These are phyloP conservation scores for Zaprionus ghesquierei DNA, from an alignment of 1,140 invertebrate species.

Conservation along the genomic window DNA sequence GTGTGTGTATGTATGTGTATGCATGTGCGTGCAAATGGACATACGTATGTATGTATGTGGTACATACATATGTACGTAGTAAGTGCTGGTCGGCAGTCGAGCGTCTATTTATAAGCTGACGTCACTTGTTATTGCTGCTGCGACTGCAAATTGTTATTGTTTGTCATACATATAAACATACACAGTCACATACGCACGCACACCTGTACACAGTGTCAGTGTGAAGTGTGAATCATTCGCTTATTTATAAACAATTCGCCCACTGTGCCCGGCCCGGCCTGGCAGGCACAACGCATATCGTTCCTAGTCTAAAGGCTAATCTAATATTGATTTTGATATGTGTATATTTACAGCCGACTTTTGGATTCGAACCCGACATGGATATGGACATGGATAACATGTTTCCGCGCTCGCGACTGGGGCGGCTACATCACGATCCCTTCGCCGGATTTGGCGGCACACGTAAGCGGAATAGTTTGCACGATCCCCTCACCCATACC, in stretches of 20 bases:
- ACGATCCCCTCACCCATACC: constrained; percentile 58
- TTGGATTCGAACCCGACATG: constrained; percentile 82
- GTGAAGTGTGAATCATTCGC: constrained; percentile 49
- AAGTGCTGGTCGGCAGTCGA: constrained; percentile 20
- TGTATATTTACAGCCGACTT: constrained; percentile 53
- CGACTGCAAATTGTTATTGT: constrained; percentile 45
- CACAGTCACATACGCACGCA: background rate
- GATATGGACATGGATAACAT: constrained; percentile 80
- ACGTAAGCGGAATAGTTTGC: constrained; percentile 84
- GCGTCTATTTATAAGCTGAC: constrained; percentile 52
- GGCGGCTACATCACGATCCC: constrained; percentile 83
- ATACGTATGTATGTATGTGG: background rate
- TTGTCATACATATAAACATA: constrained; percentile 26
- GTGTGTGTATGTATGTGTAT: background rate
- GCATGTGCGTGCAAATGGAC: background rate
- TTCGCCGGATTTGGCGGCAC: constrained; percentile 83
- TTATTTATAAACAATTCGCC: constrained; percentile 77
- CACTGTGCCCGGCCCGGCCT: constrained; percentile 14
- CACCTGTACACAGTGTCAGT: constrained; percentile 3
- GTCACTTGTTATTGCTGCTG: constrained; percentile 53
- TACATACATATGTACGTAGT: background rate
- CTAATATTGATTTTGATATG: constrained; percentile 5
- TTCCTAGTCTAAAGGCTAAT: background rate
- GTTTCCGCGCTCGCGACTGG: constrained; percentile 72
- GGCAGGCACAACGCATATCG: background rate